Evolutionary conservation across 2,888 invertebrate genomes (phyloP), one percentile per base, ranked within the genome.

Genomic region (Timema cristinae): DNA sequence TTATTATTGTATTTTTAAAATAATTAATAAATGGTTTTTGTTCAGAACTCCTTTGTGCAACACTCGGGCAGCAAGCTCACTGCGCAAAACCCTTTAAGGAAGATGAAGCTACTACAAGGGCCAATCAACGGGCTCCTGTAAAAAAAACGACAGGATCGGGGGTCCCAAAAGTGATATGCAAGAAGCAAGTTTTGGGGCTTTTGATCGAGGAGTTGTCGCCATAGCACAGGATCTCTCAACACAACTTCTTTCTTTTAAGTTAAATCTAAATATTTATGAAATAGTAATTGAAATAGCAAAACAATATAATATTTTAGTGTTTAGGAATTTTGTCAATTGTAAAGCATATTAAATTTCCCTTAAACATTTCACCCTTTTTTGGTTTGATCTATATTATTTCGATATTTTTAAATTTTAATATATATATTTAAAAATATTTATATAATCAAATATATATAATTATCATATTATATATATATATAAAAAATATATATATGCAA

Each of bases 61-160:
- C 79, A 79, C 72, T 79, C 78, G 81, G 81, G 68, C 80, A 81
- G 59, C 84, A 85, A 78, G 81, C 80, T 10, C 80, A 66, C 78
- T 48, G 80, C 83, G 5, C 80, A 79, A 69, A 79, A 80, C 67
- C 76, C 85, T 32, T 80, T 80, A 10, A 81, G 81, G 48, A 83
- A 82, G 77, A 79, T 85, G 73, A 76, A 78, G 32, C 79, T 79
- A 69, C 79, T 85, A 15, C 83, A 84, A 78, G 82, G 72, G 82
- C 81, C 0, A 69, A 72, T 48, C 6, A 71, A 67, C 71, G 68
- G 70, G 73, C 73, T 32, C 32, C 71, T 50, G 70, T n/a, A n/a
- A 68, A 70, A 11, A 47, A 70, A 47, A 50, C 32, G 7, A 49
- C 56, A 50, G 56, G 32, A 54, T 49, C 59, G 50, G 13, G n/a